Base-by-base conservation (phyloP, 2,888 invertebrate genomes). In the Pollenia amentaria region DNA sequence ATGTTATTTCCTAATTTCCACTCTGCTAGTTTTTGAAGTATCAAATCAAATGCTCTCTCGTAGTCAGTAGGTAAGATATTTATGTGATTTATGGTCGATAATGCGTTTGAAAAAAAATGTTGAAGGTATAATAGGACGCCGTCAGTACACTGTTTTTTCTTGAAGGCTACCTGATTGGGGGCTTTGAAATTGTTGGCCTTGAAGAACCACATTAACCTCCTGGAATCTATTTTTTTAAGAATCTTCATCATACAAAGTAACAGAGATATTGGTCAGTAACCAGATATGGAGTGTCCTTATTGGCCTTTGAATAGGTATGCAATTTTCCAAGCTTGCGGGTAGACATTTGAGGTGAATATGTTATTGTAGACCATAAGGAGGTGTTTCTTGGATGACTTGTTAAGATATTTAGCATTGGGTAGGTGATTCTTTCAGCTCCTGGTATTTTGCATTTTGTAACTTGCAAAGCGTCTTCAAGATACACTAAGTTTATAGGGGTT, bases 111-210 rank as follows among this genome's bases (percentile, higher is more conserved):
- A 38, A 81, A 73, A 42, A 48, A 76, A 38, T 82, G 73, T 42
- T 85, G 82, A 10, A 87, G 42, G n/a, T 77, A 85, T 11, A 83
- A 16, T 12, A n/a, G n/a, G n/a, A n/a, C n/a, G n/a, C n/a, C n/a
- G n/a, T n/a, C n/a, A n/a, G 65, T 82, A 44, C 76, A 79, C 4
- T 76, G 64, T 48, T 85, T 65, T n/a, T 78, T 29, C 62, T 76
- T 85, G 21, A 87, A 85, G 10, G 82, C 84, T 0, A 79, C 70
- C 65, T 85, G 78, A 40, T 82, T 75, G 6, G 65, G 38, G 7
- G 12, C n/a, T 12, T 67, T 48, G 3, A 48, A 42, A 16, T 62
- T 62, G 10, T 62, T 62, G 1, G 16, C 14, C 14, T 40, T 14
- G 9, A 57, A 4, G 18, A 16, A 29, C 51, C 40, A 57, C 14